Conservation (phyloP, 2,888 invertebrate genomes). For the Lithosia quadra region DNA sequence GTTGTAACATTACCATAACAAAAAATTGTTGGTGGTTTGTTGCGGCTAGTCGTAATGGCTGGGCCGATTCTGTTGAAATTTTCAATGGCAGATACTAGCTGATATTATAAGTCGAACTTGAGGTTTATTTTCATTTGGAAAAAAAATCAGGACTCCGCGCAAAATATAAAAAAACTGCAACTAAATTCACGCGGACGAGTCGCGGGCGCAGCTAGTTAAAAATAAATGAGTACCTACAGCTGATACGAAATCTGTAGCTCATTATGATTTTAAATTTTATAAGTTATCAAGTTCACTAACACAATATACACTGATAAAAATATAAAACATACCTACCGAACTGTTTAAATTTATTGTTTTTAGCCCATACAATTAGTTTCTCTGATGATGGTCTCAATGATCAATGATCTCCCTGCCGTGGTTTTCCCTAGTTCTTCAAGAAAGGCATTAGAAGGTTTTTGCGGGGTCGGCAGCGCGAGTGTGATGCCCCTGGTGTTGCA, state of each 20-base stretch:
- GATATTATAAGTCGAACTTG: not conserved
- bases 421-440: no score
- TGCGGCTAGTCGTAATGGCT: no score
- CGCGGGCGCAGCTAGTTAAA: not conserved
- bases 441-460: no score
- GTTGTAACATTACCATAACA: not conserved
- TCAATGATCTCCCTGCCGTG: no score
- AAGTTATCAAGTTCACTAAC: conserved; percentile 49
- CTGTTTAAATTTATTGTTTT: not conserved
- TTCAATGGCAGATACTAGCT: not conserved
- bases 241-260: conserved; percentile 27
- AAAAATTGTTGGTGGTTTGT: not conserved
- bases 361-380: not conserved
- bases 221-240: conserved; percentile 17
- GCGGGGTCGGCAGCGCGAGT: no score
- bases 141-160: no score
- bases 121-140: no score
- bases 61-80: not conserved
- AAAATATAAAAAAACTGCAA: not conserved
- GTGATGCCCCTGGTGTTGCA: no score
- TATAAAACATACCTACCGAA: not conserved
- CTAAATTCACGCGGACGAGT: not conserved
- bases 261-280: conserved; percentile 26
- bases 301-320: conserved; percentile 36
- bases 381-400: no score